phyloP scores from a whole-genome alignment of 2,113 vertebrate species.

The Rhizomys pruinosus region DNA sequence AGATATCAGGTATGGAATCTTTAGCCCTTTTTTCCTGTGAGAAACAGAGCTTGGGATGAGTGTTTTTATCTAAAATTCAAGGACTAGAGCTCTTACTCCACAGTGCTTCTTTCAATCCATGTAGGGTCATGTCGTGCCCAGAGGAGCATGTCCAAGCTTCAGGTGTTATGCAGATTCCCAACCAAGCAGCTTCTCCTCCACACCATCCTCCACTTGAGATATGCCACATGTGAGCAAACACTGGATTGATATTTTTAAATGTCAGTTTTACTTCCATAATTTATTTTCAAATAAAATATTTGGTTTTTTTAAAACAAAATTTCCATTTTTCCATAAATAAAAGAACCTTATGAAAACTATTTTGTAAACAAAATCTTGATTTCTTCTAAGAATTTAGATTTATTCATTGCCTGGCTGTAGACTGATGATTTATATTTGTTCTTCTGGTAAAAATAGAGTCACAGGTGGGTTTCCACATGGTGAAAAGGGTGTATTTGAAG shows the following conservation, averaged over 20 bases:
- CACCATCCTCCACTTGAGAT: neutral
- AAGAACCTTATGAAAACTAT: neutral
- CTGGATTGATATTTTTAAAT: neutral
- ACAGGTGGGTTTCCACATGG: neutral
- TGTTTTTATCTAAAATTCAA: neutral
- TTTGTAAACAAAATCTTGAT: neutral
- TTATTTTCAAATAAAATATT: neutral
- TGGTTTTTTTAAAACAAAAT: neutral
- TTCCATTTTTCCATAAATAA: neutral
- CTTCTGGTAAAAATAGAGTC: neutral
- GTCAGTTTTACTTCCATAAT: neutral
- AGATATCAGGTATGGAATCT: neutral
- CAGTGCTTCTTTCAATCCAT: neutral
- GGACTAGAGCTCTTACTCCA: neutral
- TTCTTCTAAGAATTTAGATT: neutral
- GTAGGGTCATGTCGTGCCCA: neutral
- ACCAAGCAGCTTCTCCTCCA: neutral
- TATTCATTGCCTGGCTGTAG: neutral
- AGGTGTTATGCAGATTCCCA: neutral
- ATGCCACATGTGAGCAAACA: neutral
- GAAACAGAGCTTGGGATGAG: neutral
- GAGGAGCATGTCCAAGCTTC: neutral
- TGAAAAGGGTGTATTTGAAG: neutral
- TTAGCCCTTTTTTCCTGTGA: neutral
- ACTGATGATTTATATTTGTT: neutral